Evolutionary conservation across 2,113 vertebrate genomes (phyloP), one percentile per base, ranked within the genome.

Genomic region (Axis porcinus): DNA sequence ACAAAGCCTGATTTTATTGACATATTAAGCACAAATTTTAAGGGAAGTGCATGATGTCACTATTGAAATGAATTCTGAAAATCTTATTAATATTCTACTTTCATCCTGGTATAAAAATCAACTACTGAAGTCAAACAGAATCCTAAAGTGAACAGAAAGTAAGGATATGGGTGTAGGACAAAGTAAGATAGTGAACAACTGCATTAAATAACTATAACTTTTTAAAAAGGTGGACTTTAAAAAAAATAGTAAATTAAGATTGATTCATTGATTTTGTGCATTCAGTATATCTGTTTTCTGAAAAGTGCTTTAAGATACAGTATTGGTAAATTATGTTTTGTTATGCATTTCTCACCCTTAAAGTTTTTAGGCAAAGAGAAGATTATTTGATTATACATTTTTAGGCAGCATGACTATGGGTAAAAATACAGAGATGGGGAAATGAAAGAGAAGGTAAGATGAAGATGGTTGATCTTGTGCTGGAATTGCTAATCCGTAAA

Each of bases 311-410:
- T 40, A 81, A 60, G 36, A 7, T 70, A 43, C 23, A 30, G 12
- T 91, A 50, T 91, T 9, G 70, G 57, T 30, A 93, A 74, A 33
- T 86, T 88, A 76, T n/a, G 16, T 54, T 87, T 95, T 88, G 28
- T 84, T 27, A 36, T 74, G 2, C 23, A 60, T 43, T 95, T 95
- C 83, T 58, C 74, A 91, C 33, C n/a, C 58, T 45, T 82, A 58
- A 87, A 86, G 23, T 93, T 95, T 25, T 13, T 78, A 47, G 30
- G 13, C 21, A 33, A 67, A 57, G 27, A 89, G 40, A 16, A 74
- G 86, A 95, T 89, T 57, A 64, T 57, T 94, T 55, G 60, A 92
- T 97, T 81, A 93, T 33, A 82, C 7, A n/a, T 93, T 84, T 84
- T 74, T 36, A 62, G 25, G 55, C 40, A 82, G 58, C 95, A 87